These are phyloP conservation scores for Labroides dimidiatus DNA, from an alignment of 2,797 vertebrate genomes.

Conservation along the genomic window DNA sequence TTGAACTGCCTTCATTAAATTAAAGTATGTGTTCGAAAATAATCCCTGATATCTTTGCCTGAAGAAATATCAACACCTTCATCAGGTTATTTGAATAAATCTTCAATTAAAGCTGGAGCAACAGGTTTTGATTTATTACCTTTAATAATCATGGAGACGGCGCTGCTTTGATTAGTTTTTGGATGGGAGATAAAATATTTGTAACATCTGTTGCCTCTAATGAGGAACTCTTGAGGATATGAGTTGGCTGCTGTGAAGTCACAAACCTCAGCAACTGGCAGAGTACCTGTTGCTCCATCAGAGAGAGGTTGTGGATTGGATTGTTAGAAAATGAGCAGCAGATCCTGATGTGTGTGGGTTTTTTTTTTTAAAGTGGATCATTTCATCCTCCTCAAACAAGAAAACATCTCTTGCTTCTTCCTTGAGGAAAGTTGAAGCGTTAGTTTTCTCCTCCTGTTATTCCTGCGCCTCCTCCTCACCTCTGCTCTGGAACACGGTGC, in stretches of 20 bases:
- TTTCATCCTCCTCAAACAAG: conserved; percentile 18
- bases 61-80: not conserved
- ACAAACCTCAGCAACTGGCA: conserved; percentile 9
- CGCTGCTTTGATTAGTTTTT: conserved; percentile 6
- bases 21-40: no score
- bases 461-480: conserved; percentile 9
- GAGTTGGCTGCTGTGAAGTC: not conserved
- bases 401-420: not conserved
- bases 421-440: conserved; percentile 17
- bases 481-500: conserved; percentile 6
- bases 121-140: not conserved
- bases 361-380: conserved; percentile 8
- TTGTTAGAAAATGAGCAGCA: not conserved
- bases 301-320: conserved; percentile 21
- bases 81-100: not conserved
- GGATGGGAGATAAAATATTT: conserved; percentile 3
- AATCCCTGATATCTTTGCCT: no score
- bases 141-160: not conserved
- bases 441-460: conserved; percentile 23
- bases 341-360: not conserved
- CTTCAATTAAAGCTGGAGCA: not conserved
- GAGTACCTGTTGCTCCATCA: conserved; percentile 11
- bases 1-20: no score
- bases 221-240: not conserved
- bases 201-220: conserved; percentile 13